Base-by-base conservation (phyloP, 2,797 vertebrate species). In the Lemur catta region DNA sequence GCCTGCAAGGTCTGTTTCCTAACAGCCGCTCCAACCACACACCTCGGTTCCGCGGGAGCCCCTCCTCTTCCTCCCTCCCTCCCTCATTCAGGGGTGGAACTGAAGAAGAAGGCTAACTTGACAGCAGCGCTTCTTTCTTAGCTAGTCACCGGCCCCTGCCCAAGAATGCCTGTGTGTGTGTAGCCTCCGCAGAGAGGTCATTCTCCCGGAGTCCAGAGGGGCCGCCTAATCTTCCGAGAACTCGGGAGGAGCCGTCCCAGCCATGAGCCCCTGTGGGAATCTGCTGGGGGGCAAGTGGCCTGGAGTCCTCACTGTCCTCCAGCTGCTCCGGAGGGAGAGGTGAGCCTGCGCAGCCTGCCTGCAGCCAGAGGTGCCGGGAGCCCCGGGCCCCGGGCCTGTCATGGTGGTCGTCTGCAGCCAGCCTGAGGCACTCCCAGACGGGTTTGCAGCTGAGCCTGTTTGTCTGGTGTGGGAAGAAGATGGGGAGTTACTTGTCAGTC, bases 401-500 rank as follows among this genome's bases (percentile, higher is more conserved):
- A 98, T 98, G 98, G 97, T 98, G 97, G 98, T 98, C 74, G 89
- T 35, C 92, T 94, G 94, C 98, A 97, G 97, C 96, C 95, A 52
- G 97, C 97, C 96, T 93, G 96, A 98, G 96, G 98, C 98, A 59
- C 98, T 97, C 94, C 97, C 93, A 93, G 98, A 95, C 98, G 20
- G 98, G 98, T 98, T 97, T 98, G 98, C 96, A 88, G 97, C 97
- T 94, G 97, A 98, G 98, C 97, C 94, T 97, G 98, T 98, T 97
- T 95, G 74, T 98, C 98, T 97, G 97, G 97, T 95, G 97, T 92
- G 96, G 96, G 96, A 96, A 63, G 98, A 98, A 98, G 98, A 99
- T 99, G 98, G 98, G 98, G 97, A 98, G 98, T 98, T 99, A 99
- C 94, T 98, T 98, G 98, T 99, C 98, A 87, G 93, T 98, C 89